phyloP scores from a whole-genome alignment of 35 echinoderm and acorn worm genomes.

The Strongylocentrotus purpuratus region DNA sequence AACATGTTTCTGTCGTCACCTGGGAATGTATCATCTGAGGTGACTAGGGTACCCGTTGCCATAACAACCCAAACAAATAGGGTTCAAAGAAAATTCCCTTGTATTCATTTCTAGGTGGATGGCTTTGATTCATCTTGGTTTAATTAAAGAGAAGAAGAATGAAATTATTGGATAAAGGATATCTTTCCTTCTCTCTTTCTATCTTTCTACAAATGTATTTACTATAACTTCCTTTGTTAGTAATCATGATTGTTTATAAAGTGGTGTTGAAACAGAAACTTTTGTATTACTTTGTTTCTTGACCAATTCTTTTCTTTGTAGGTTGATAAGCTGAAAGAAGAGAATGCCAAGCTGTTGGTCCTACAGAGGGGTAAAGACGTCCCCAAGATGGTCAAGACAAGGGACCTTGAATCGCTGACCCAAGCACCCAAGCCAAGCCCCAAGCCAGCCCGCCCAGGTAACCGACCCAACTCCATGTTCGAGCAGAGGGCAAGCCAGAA shows the following conservation, averaged over 20 bases:
- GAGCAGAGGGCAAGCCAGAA: conserved; percentile 67
- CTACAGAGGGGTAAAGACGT: conserved; percentile 59
- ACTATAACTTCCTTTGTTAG: too few relatives aligned
- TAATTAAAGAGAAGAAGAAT: not conserved
- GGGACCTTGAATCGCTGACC: conserved; percentile 54
- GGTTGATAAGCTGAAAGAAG: conserved; percentile 92
- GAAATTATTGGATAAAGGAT: not conserved
- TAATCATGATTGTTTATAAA: too few relatives aligned
- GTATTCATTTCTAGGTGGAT: not conserved
- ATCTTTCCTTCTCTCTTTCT: too few relatives aligned
- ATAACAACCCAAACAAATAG: not conserved
- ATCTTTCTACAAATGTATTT: too few relatives aligned
- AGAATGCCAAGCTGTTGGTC: conserved; percentile 78
- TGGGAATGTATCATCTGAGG: not conserved
- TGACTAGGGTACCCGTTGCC: not conserved
- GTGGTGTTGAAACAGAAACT: too few relatives aligned
- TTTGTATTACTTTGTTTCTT: too few relatives aligned
- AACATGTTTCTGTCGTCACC: not conserved
- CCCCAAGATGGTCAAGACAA: conserved; percentile 31
- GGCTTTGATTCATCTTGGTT: not conserved
- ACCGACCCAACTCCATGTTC: conserved; percentile 83
- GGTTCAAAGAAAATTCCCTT: not conserved
- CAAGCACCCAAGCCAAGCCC: not conserved
- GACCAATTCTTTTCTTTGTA: not conserved
- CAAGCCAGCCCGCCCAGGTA: not conserved